phyloP scores from a whole-genome alignment of 2,888 invertebrate genomes.

The Rhagonycha fulva region DNA sequence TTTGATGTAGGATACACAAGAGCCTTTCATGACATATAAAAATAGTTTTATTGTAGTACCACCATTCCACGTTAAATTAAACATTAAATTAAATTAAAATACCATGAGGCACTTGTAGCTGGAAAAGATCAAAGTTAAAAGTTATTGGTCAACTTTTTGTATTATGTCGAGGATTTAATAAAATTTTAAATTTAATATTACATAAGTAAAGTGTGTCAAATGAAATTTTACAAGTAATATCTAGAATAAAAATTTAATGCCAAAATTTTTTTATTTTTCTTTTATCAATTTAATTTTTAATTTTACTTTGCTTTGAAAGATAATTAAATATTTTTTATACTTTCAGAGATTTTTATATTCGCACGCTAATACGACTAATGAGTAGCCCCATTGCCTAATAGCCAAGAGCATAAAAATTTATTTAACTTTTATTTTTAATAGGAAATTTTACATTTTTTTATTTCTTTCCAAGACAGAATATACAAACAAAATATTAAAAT shows the following conservation, averaged over 20 bases:
- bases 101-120: neutral
- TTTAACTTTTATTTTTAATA: too few species aligned
- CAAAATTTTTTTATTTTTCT: neutral
- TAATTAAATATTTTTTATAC: neutral
- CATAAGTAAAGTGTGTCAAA: neutral
- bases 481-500: too few species aligned
- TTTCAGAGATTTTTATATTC: neutral
- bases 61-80: slow-evolving; percentile 13
- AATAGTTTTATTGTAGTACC: slow-evolving; percentile 13
- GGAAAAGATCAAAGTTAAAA: neutral
- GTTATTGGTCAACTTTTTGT: neutral
- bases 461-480: too few species aligned
- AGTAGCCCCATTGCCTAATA: too few species aligned
- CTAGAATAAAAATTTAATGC: neutral
- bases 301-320: neutral
- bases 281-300: neutral
- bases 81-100: neutral
- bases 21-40: slow-evolving; percentile 14
- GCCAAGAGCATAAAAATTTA: too few species aligned
- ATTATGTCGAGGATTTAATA: neutral
- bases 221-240: neutral
- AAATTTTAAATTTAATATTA: neutral
- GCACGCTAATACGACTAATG: neutral
- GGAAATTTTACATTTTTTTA: too few species aligned
- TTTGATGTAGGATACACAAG: slow-evolving; percentile 35